Conservation (phyloP, 2,797 vertebrate species). For the Psittacula derbiana region DNA sequence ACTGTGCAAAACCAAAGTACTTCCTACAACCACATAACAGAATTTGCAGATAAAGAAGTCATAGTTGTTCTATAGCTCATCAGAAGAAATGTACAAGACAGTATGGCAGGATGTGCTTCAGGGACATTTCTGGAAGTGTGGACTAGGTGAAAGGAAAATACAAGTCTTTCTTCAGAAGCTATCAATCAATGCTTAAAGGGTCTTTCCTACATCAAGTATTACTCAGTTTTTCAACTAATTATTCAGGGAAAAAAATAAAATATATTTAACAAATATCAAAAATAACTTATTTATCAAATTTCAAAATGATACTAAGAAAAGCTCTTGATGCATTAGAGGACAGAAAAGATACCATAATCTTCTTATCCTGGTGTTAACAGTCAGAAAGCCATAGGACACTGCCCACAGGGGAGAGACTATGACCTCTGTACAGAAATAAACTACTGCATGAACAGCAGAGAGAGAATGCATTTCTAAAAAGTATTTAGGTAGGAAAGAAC, state of each 20-base stretch:
- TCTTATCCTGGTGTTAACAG: not conserved
- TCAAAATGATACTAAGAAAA: not conserved
- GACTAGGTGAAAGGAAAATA: conserved; percentile 2
- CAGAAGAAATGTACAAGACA: not conserved
- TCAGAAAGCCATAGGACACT: not conserved
- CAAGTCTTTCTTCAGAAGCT: not conserved
- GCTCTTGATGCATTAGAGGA: not conserved
- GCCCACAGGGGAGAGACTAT: not conserved
- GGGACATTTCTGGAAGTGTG: not conserved
- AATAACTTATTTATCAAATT: not conserved
- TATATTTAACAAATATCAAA: not conserved
- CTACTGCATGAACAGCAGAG: not conserved
- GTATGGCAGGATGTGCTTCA: not conserved
- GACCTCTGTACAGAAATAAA: not conserved
- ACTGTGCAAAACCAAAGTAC: conserved; percentile 49
- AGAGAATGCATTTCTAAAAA: not conserved
- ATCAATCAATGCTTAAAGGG: not conserved
- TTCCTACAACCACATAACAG: conserved; percentile 25
- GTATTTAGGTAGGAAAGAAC: not conserved
- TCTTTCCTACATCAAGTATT: not conserved
- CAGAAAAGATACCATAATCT: not conserved
- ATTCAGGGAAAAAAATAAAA: not conserved
- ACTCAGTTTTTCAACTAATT: not conserved
- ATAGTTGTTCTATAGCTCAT: not conserved
- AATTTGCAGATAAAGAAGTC: conserved; percentile 26